Percentiles rank a stretch among this genome's conserved stretches.
Conservation (phyloP, 2,797 vertebrate species). For the Coendou prehensilis region DNA sequence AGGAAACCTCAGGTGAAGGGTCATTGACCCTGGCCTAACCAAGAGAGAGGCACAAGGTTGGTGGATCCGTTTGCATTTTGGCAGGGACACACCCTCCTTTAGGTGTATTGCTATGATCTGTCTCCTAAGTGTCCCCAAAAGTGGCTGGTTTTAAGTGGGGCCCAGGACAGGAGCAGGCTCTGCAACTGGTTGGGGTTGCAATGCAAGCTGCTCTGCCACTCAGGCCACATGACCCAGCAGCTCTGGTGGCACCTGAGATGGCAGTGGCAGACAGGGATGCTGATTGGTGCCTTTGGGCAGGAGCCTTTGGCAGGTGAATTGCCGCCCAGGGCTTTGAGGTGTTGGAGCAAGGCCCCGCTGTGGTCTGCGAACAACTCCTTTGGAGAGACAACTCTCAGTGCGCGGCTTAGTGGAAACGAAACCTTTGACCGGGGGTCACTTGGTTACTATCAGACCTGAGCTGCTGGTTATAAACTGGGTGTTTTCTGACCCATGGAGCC, state of each 20-base stretch:
- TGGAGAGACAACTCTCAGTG: background rate
- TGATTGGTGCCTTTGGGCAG: background rate
- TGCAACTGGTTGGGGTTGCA: background rate
- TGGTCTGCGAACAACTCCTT: background rate
- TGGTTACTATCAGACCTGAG: background rate
- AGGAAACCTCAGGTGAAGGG: background rate
- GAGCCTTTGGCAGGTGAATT: background rate
- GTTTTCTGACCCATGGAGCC: background rate
- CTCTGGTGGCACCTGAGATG: background rate
- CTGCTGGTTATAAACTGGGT: background rate
- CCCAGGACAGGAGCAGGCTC: background rate
- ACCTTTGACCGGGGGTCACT: background rate
- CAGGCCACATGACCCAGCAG: background rate
- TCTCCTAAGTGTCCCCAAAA: background rate
- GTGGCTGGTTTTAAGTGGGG: background rate
- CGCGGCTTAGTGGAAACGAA: background rate
- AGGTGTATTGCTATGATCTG: background rate
- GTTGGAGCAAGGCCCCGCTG: background rate
- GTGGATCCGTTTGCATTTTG: background rate
- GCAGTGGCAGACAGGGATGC: background rate
- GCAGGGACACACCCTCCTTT: background rate
- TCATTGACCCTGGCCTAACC: background rate
- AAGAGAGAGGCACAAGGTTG: background rate
- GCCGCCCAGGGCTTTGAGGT: background rate
- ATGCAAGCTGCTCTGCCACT: background rate